Base-by-base conservation (phyloP, 2,797 vertebrate species). In the Cetoscarus ocellatus region DNA sequence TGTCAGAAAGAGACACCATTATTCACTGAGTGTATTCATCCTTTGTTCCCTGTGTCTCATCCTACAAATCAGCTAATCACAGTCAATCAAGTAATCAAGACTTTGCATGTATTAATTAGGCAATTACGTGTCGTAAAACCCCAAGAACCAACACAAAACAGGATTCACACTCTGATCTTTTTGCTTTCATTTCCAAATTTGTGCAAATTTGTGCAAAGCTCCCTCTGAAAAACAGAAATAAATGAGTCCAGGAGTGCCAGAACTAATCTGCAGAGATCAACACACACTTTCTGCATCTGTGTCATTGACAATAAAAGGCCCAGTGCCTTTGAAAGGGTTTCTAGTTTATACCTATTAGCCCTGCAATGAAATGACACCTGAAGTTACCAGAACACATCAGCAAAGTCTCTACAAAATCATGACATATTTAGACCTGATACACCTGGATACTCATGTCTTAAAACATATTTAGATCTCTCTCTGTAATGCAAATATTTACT, bases 21-120 rank as follows among this genome's bases (percentile, higher is more conserved):
- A 91, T 88, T 91, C 78, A n/a, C 74, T 64, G 39, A 87, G 70
- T 67, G 73, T 79, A 89, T 88, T 89, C 77, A 72, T 70, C 68
- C 68, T 80, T 83, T 83, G 84, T 86, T 85, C 83, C 74, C 68
- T 10, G 73, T 15, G 39, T 54, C 77, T 82, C 77, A 63, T 84
- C 70, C 44, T 63, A 70, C 78, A 78, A 83, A 87, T 89, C 84
- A 80, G 73, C 72, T 91, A 88, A 90, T 90, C 85, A 86, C 76
- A 61, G 14, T 75, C 83, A 90, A 92, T 91, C 81, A 87, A 84
- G 74, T 57, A 79, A 89, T 89, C 86, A 79, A 79, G 80, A 81
- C 78, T 78, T 75, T 73, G 79, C 87, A 83, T 85, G 78, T 67
- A 87, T 88, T 91, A 87, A 86, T 86, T 74, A 65, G 43, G 59